Evolutionary conservation across 2,797 vertebrate species (phyloP), one percentile per base, ranked within the genome.

Genomic region (Galago senegalensis): DNA sequence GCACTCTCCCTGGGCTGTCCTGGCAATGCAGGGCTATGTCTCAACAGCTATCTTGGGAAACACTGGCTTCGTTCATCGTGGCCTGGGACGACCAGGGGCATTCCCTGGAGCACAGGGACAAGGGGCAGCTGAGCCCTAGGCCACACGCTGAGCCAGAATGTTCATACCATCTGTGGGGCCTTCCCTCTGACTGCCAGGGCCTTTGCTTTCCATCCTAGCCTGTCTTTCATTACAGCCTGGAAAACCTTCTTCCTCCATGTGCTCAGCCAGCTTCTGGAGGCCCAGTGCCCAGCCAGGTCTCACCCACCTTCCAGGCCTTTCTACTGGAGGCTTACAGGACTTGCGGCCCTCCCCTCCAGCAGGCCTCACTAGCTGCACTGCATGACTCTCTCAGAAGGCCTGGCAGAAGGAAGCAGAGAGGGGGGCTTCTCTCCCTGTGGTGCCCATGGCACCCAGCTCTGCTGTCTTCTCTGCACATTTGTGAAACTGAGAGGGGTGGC

Each of bases 41-140:
- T 72, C 84, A 95, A 72, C 14, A 83, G 14, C 43, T 49, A 2
- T 4, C 27, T 86, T 93, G 87, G 63, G 92, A 94, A 92, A 96
- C 14, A 1, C 34, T 34, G n/a, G 7, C 53, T 60, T 65, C 27
- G 20, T 17, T 81, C 29, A 11, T 43, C 27, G 7, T 2, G 3
- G 37, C 76, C 25, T 7, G 1, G 31, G 37, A 37, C 10, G 49
- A 2, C 21, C 14, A n/a, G 25, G 63, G 49, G 12, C 14, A 3
- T 40, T 61, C 49, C 81, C 40, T 5, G 0, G 63, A 75, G 88
- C 43, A 34, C 56, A 7, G 31, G 72, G 60, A 77, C 46, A 40
- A 86, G 31, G 69, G 63, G 16, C 60, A 63, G 86, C 89, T 58
- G 34, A 5, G 53, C 61, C 21, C 2, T 1, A 21, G 63, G 18